Evolutionary conservation across 2,113 vertebrate species (phyloP), one percentile per base, ranked within the genome.

Genomic region (human (Homo sapiens)): DNA sequence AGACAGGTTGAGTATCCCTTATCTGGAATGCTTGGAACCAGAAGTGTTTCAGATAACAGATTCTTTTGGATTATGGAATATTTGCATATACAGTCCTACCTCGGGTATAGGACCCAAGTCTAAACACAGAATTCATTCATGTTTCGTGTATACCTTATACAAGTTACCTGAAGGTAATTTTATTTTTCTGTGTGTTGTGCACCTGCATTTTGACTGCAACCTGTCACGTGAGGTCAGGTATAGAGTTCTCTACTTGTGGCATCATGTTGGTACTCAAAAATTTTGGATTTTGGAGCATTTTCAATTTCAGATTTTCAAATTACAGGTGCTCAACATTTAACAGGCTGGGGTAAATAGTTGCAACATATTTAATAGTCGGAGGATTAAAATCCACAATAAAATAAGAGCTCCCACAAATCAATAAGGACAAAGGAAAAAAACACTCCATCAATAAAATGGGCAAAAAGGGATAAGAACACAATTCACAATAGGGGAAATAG

Each of bases 381-480:
- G 17, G 38, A 85, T 88, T 61, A 59, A 89, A 91, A 64, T 85
- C 50, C 79, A 35, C 11, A 84, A 89, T 86, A 89, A 93, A 93
- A 72, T 16, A 82, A 79, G 22, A 79, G 22, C 27, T 61, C 40
- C 61, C 86, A 72, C 17, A 43, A 66, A 38, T 83, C 32, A 76
- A 10, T 45, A 55, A 87, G 57, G 43, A 81, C 45, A 32, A 64
- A 64, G 61, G 61, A 64, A 32, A 82, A 45, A 90, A 87, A 25
- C 43, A 83, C 35, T 43, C 23, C 12, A 9, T 40, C 35, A 64
- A 76, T 38, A 61, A 68, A 89, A 25, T 35, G 40, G 40, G 27
- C 45, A 38, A 87, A 87, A 43, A 16, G n/a, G 16, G 61, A 25
- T 27, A 50, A 91, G 66, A 30, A 89, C 30, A 40, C 70, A 89